Percentiles rank a stretch among this genome's conserved stretches.
Conservation (phyloP, 1,140 invertebrate genomes). For the Rhopalosiphum maidis region DNA sequence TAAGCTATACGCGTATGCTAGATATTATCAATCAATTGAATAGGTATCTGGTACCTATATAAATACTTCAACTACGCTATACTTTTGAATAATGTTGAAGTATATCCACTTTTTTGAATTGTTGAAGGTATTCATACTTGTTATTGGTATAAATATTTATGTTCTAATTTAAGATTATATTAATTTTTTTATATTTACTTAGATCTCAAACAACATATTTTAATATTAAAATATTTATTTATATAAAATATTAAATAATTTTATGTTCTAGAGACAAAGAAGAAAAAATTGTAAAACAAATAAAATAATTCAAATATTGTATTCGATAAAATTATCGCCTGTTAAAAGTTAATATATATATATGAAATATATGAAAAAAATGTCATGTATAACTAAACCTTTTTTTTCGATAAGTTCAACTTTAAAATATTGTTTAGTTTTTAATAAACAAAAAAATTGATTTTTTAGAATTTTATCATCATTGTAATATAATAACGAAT, state of each 20-base stretch:
- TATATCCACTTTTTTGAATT: neutral
- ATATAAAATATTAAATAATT: neutral
- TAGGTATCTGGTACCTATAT: too few relatives aligned
- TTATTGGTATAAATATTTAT: neutral
- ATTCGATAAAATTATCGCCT: neutral
- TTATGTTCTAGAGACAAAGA: neutral
- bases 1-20: neutral
- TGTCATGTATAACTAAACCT: neutral
- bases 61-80: neutral
- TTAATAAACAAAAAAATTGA: neutral
- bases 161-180: neutral
- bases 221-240: neutral
- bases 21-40: neutral
- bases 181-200: neutral
- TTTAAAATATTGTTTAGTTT: neutral
- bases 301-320: neutral
- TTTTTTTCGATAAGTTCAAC: neutral
- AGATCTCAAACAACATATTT: neutral
- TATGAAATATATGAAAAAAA: too few relatives aligned
- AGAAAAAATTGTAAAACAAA: neutral
- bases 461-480: too few relatives aligned
- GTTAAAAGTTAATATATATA: too few relatives aligned
- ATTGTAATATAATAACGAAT: neutral
- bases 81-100: neutral
- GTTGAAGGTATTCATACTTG: neutral